These are phyloP conservation scores for Ancistrus triradiatus DNA, from an alignment of 2,113 vertebrate species.

Conservation along the genomic window DNA sequence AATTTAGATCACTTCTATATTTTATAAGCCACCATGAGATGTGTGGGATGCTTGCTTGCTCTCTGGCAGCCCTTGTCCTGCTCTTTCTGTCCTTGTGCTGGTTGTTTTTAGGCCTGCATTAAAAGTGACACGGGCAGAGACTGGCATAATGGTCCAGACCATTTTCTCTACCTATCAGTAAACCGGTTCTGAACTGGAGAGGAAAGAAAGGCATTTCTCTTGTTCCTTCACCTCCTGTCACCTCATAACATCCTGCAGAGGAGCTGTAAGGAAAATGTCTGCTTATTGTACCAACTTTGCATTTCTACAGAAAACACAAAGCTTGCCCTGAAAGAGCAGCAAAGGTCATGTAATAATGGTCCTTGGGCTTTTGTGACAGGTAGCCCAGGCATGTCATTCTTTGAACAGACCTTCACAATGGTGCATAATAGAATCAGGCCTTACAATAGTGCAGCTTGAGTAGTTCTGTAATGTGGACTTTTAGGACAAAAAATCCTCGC, in stretches of 20 bases:
- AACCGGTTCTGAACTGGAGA: too few relatives aligned
- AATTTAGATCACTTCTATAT: slow-evolving; percentile 3
- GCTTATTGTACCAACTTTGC: slow-evolving; percentile 3
- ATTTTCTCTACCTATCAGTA: neutral
- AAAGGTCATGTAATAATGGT: neutral
- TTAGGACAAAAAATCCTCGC: neutral
- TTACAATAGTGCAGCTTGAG: neutral
- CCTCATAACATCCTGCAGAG: neutral
- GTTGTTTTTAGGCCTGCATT: neutral
- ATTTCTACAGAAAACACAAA: slow-evolving; percentile 11
- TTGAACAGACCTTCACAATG: slow-evolving; percentile 6
- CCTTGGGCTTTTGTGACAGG: neutral
- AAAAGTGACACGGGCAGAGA: neutral
- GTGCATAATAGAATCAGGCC: neutral
- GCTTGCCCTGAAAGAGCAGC: neutral
- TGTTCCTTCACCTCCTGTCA: neutral
- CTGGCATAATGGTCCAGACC: neutral
- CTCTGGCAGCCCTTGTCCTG: neutral
- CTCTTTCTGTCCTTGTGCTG: neutral
- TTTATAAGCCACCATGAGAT: neutral
- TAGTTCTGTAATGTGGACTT: neutral
- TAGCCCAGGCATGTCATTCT: neutral
- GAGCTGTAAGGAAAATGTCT: neutral
- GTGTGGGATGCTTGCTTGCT: neutral
- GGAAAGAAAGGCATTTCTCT: neutral